Evolutionary conservation across 1,140 invertebrate genomes (phyloP).

Genomic region (Onthophagus taurus): DNA sequence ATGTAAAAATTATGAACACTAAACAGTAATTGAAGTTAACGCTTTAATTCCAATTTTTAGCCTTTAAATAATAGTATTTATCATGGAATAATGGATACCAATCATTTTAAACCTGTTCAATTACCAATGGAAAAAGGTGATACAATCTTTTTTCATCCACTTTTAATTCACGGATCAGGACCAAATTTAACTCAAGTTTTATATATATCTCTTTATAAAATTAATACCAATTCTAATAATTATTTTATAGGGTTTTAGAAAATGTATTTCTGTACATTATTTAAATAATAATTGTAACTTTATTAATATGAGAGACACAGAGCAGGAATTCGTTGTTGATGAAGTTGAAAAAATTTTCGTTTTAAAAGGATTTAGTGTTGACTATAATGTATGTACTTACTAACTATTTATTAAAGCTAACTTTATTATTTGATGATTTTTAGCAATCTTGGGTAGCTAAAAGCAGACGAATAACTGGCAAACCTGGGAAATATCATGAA

Average conservation of each 20-base stretch:
- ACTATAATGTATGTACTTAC: too few species aligned
- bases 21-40: neutral
- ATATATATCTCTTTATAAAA: too few species aligned
- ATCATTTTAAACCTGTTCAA: conserved; percentile 42
- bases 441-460: too few species aligned
- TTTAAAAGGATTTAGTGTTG: neutral
- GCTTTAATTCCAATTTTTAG: too few species aligned
- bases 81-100: conserved; percentile 57
- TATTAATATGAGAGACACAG: conserved; percentile 60
- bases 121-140: conserved; percentile 74
- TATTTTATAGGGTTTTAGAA: conserved; percentile 48
- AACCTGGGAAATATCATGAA: too few species aligned
- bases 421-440: too few species aligned
- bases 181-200: conserved; percentile 24
- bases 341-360: conserved; percentile 45
- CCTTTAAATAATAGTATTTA: conserved; percentile 59
- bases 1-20: conserved; percentile 29
- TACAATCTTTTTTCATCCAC: conserved; percentile 81
- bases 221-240: neutral
- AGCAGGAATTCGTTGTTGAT: conserved; percentile 56
- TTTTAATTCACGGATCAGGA: conserved; percentile 76
- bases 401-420: too few species aligned
- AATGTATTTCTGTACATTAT: conserved; percentile 79
- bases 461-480: too few species aligned
- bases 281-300: conserved; percentile 61